A percentile compares a stretch with the other conserved stretches of the same genome.
These are phyloP conservation scores for Lapara coniferarum DNA, from an alignment of 2,888 invertebrate genomes.

Conservation along the genomic window DNA sequence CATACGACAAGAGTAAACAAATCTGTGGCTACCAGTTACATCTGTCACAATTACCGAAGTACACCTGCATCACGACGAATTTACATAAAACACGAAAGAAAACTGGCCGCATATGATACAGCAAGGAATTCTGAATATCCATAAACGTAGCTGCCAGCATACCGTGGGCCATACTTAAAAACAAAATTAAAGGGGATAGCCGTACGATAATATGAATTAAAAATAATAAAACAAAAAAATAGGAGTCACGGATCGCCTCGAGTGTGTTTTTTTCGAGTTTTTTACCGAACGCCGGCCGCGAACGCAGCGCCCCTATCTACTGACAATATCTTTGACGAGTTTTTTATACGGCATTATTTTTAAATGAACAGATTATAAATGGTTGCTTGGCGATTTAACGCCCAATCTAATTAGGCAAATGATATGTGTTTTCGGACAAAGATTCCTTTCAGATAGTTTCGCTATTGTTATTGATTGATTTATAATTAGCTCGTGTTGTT, in stretches of 20 bases:
- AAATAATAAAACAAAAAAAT: slow-evolving; percentile 83
- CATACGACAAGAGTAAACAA: slow-evolving; percentile 11
- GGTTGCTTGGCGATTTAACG: slow-evolving; percentile 83
- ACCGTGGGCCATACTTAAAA: slow-evolving; percentile 82
- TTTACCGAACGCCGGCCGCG: slow-evolving; percentile 75
- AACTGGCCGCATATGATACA: slow-evolving; percentile 71
- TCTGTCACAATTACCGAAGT: slow-evolving; percentile 71
- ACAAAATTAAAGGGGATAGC: slow-evolving; percentile 84
- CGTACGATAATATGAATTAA: slow-evolving; percentile 84
- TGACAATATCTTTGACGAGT: slow-evolving; percentile 83
- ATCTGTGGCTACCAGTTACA: slow-evolving; percentile 46
- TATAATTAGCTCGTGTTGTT: slow-evolving; percentile 47
- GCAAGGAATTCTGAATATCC: slow-evolving; percentile 81
- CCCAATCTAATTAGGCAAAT: slow-evolving; percentile 84
- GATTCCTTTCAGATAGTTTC: slow-evolving; percentile 58
- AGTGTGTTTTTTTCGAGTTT: slow-evolving; percentile 74
- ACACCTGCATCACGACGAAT: slow-evolving; percentile 64
- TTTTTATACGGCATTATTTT: slow-evolving; percentile 82
- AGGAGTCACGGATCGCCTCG: slow-evolving; percentile 83
- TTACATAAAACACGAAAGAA: slow-evolving; percentile 72
- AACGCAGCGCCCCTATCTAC: slow-evolving; percentile 77
- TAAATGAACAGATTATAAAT: slow-evolving; percentile 83
- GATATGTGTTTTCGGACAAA: slow-evolving; percentile 79
- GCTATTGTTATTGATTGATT: slow-evolving; percentile 72
- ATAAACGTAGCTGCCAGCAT: slow-evolving; percentile 82